These are phyloP conservation scores for Ctenochaetus hawaiiensis DNA, from an alignment of 2,797 vertebrate genomes.

Conservation along the genomic window DNA sequence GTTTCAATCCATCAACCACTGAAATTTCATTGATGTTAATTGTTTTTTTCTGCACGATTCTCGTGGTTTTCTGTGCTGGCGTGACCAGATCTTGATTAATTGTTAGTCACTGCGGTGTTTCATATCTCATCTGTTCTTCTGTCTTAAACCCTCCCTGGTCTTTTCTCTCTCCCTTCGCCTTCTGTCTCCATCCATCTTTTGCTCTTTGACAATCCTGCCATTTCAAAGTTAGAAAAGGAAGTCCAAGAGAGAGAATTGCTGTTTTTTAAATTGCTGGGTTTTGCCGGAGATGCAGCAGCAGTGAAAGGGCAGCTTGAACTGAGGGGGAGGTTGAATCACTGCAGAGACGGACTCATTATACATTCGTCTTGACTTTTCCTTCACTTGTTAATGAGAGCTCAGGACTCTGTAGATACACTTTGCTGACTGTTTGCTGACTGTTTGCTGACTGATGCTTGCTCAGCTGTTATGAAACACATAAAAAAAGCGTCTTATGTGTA, in stretches of 20 bases:
- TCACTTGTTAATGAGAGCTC: constrained; percentile 28
- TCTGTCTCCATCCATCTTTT: neutral
- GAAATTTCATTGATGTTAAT: neutral
- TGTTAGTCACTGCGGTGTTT: neutral
- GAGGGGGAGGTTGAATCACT: constrained; percentile 52
- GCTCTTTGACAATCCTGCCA: neutral
- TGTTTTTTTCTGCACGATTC: too few relatives aligned
- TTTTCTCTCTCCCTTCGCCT: neutral
- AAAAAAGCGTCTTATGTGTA: neutral
- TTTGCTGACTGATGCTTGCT: neutral
- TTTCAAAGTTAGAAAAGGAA: constrained; percentile 25
- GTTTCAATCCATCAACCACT: neutral
- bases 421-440: neutral
- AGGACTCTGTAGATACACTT: constrained; percentile 1
- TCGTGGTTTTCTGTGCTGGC: neutral
- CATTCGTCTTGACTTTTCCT: constrained; percentile 15
- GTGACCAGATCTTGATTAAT: neutral
- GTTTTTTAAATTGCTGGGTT: constrained; percentile 21
- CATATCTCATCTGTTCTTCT: neutral
- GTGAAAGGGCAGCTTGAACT: constrained; percentile 57
- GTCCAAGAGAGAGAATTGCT: neutral
- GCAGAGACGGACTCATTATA: constrained; percentile 33
- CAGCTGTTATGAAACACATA: too few relatives aligned
- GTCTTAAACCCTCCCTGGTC: neutral
- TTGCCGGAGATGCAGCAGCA: constrained; percentile 30